A percentile compares a stretch with the other conserved stretches of the same genome.
Conservation (phyloP, 2,888 invertebrate genomes). For the Ernsta delagoae region DNA sequence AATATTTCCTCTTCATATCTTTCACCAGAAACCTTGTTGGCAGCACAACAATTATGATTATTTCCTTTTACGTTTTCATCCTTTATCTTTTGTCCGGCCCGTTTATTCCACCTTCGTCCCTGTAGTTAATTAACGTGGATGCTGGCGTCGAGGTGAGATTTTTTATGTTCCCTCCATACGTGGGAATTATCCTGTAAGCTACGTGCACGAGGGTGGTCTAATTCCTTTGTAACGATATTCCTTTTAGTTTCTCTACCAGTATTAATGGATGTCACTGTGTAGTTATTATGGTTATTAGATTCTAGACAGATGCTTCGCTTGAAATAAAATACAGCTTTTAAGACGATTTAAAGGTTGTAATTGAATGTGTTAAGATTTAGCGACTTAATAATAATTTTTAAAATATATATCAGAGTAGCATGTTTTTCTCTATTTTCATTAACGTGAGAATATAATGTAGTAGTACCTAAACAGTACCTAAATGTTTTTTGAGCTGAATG, state of each 20-base stretch:
- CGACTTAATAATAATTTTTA: too few relatives aligned
- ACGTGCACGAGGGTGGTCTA: constrained; percentile 27
- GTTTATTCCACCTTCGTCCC: constrained; percentile 24
- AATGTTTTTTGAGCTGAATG: too few relatives aligned
- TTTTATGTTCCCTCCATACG: constrained; percentile 31
- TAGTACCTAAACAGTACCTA: too few relatives aligned
- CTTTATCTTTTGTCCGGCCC: constrained; percentile 19
- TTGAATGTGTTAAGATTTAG: too few relatives aligned
- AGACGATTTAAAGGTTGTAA: too few relatives aligned
- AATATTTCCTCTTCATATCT: not conserved
- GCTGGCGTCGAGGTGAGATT: constrained; percentile 23
- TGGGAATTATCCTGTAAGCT: constrained; percentile 32
- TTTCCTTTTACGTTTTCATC: constrained; percentile 22
- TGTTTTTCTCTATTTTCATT: too few relatives aligned
- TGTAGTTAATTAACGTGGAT: constrained; percentile 30
- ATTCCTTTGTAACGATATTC: constrained; percentile 30
- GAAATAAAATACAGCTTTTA: not conserved
- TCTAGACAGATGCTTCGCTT: not conserved
- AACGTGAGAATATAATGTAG: too few relatives aligned
- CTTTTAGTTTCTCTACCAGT: constrained; percentile 19
- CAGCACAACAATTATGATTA: constrained; percentile 22
- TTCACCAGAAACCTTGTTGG: not conserved
- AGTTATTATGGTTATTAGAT: not conserved
- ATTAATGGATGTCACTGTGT: constrained; percentile 19
- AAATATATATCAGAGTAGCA: too few relatives aligned